Base-by-base conservation (phyloP, 2,888 invertebrate species). In the Cantharis lateralis region DNA sequence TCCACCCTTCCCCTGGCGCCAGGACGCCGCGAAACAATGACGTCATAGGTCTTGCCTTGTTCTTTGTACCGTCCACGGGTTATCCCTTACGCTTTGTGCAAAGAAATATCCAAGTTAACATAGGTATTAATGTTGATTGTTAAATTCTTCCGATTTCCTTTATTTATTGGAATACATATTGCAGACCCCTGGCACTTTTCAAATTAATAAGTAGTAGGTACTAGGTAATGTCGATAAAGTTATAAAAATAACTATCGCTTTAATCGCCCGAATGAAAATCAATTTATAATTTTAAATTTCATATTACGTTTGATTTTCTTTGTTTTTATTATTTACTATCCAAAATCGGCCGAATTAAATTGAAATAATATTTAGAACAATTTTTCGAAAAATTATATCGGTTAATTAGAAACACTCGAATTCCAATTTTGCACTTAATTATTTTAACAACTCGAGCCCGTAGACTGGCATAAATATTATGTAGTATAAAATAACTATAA, bases 1-100 rank as follows among this genome's bases (percentile, higher is more conserved):
- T 77, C 75, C 79, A 75, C 80, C 80, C 82, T 82, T 80, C 81
- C 82, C 80, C 78, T 80, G 82, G 82, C 82, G 82, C 81, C 82
- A 80, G 80, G 78, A 81, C 82, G 82, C 80, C 80, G 78, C 81
- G 80, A 82, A 79, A 81, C 77, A 78, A 74, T 82, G 82, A 82
- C 83, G 82, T 82, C 82, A 82, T 70, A 66, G 70, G 68, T 81
- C 81, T 80, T 80, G 80, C 79, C 80, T 80, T 76, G 80, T 79
- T 81, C 80, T 80, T 81, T 80, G 81, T 81, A 80, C 78, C 79
- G 75, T 75, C 77, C 77, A 79, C 80, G 77, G 76, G 72, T 75
- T 75, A 78, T 28, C 74, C 72, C 79, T 62, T 68, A 70, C 61
- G 70, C 72, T 76, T 75, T 75, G 70, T 72, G 72, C 61, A 48